Percentiles rank a stretch among this genome's conserved stretches.
phyloP scores from a whole-genome alignment of 2,797 vertebrate species.

The Cygnus olor region DNA sequence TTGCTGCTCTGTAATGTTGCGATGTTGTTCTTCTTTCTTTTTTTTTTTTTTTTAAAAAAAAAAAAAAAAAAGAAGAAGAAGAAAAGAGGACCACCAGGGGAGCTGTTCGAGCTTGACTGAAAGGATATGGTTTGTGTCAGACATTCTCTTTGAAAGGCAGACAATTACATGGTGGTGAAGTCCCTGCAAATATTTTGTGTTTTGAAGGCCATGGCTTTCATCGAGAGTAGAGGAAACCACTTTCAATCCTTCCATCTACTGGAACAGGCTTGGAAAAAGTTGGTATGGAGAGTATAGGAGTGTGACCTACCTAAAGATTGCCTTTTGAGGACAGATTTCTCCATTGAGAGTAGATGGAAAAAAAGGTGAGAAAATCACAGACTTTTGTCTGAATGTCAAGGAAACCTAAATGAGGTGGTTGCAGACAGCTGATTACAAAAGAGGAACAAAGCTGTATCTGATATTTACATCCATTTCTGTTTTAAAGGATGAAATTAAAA shows the following conservation, averaged over 20 bases:
- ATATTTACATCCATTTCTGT: not conserved
- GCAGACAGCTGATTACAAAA: not conserved
- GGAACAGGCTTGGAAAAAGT: not conserved
- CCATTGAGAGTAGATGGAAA: not conserved
- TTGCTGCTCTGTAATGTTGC: not conserved
- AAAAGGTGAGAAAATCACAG: not conserved
- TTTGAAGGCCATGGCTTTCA: not conserved
- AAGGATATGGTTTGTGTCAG: not conserved
- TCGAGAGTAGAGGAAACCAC: not conserved
- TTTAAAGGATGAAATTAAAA: not conserved
- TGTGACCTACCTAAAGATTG: not conserved
- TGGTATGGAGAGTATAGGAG: not conserved
- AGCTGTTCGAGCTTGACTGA: not conserved
- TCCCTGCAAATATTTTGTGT: not conserved
- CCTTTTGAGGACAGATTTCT: not conserved
- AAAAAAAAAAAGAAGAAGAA: not conserved
- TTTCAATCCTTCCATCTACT: not conserved
- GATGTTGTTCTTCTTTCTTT: not conserved
- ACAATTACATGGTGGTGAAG: not conserved
- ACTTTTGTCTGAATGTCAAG: not conserved
- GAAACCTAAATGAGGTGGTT: not conserved
- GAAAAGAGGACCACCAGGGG: no score
- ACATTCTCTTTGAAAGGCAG: not conserved
- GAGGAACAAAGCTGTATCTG: not conserved
- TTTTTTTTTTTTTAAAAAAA: not conserved